Conservation (phyloP, 2,888 invertebrate genomes). For the Cerastoderma edule region DNA sequence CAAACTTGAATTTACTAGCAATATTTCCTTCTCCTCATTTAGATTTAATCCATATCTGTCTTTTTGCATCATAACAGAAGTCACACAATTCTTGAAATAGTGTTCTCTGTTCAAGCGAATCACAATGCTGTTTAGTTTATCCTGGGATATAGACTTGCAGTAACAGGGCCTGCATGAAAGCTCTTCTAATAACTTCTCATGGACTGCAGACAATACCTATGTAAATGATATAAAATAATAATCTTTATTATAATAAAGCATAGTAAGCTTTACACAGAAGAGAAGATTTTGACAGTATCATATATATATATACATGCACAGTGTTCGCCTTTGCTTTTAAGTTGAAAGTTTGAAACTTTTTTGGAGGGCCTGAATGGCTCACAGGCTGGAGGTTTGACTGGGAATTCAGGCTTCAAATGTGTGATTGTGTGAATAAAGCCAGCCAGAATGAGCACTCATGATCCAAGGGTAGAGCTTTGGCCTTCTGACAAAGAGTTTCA, state of each 20-base stretch:
- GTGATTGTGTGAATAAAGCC: no score
- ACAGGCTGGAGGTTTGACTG: no score
- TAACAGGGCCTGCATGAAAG: background rate
- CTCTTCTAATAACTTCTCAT: background rate
- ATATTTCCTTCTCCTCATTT: background rate
- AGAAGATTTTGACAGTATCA: no score
- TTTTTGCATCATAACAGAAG: background rate
- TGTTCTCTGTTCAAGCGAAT: background rate
- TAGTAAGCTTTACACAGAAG: no score
- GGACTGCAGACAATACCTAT: constrained; percentile 7
- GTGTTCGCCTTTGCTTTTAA: no score
- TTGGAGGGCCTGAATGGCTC: no score
- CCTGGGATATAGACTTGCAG: background rate
- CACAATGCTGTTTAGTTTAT: constrained; percentile 8
- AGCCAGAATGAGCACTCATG: no score
- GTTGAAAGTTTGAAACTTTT: no score
- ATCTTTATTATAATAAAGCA: background rate
- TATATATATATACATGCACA: no score
- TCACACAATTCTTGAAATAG: constrained; percentile 4
- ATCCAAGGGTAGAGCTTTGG: no score
- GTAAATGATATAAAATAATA: background rate
- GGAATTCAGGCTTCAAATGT: no score
- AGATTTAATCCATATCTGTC: background rate
- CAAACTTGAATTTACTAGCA: background rate
- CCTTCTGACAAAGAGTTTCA: no score